These are phyloP conservation scores for Tapera naevia DNA, from an alignment of 2,797 vertebrate species.

Conservation along the genomic window DNA sequence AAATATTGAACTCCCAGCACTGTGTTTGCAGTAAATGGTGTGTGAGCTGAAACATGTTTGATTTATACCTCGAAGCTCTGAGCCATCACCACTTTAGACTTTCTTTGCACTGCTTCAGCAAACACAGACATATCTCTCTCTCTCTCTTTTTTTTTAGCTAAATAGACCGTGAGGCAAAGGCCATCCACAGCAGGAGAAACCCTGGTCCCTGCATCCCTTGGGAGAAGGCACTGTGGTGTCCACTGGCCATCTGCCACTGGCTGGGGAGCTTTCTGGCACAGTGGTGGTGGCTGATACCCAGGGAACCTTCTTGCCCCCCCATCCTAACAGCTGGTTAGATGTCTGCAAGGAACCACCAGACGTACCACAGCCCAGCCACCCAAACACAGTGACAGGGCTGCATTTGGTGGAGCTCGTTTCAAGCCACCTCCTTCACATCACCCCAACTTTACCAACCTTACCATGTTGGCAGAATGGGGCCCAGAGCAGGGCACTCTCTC, in stretches of 20 bases:
- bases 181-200: not conserved
- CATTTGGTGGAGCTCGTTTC: not conserved
- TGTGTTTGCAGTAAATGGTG: not conserved
- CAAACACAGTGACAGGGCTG: accelerated
- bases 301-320: not conserved
- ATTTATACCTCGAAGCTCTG: not conserved
- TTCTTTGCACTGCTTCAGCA: not conserved
- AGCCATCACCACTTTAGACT: not conserved
- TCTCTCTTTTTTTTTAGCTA: not conserved
- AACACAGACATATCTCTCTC: not conserved
- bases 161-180: not conserved
- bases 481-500: accelerated
- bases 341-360: not conserved
- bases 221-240: not conserved
- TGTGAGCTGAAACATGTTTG: slow-evolving; percentile 13
- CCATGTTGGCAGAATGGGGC: accelerated
- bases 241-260: not conserved
- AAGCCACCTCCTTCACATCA: not conserved
- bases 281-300: not conserved
- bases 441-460: not conserved
- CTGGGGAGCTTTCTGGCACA: not conserved
- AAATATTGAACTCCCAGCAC: slow-evolving; percentile 25
- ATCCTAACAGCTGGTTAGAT: not conserved
- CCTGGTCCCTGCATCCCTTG: not conserved
- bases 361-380: not conserved